phyloP scores from a whole-genome alignment of 2,113 vertebrate species.

The Anarrhichthys ocellatus region DNA sequence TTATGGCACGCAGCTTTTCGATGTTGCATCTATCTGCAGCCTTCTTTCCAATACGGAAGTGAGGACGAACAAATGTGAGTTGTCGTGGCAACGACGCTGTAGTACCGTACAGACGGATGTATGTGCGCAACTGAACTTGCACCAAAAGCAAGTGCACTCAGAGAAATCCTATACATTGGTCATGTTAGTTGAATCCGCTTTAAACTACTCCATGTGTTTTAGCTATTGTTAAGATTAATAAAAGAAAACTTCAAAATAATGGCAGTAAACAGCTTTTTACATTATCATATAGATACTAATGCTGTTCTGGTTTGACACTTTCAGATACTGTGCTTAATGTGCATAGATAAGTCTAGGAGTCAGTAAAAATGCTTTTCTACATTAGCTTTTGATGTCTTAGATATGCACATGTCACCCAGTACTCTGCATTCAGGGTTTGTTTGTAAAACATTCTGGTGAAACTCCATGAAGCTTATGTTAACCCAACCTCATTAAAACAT shows the following conservation, averaged over 20 bases:
- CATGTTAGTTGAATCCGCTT: background rate
- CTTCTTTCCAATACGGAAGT: background rate
- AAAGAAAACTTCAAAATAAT: background rate
- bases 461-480: no score
- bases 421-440: background rate
- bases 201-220: background rate
- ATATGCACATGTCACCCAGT: background rate
- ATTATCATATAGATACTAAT: background rate
- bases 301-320: background rate
- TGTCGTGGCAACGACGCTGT: slow-evolving; percentile 62
- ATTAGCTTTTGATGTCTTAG: background rate
- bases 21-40: background rate
- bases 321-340: background rate
- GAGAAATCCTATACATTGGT: background rate
- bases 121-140: background rate
- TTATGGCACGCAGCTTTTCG: background rate
- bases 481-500: background rate
- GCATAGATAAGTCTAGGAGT: background rate
- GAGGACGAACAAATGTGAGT: background rate
- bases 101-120: slow-evolving; percentile 8
- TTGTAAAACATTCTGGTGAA: background rate
- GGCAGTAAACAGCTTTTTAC: background rate
- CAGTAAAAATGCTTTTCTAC: background rate
- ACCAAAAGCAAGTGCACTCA: background rate
- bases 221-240: background rate